phyloP scores from a whole-genome alignment of 35 echinoderm and acorn worm species.

The Amphiura filiformis region DNA sequence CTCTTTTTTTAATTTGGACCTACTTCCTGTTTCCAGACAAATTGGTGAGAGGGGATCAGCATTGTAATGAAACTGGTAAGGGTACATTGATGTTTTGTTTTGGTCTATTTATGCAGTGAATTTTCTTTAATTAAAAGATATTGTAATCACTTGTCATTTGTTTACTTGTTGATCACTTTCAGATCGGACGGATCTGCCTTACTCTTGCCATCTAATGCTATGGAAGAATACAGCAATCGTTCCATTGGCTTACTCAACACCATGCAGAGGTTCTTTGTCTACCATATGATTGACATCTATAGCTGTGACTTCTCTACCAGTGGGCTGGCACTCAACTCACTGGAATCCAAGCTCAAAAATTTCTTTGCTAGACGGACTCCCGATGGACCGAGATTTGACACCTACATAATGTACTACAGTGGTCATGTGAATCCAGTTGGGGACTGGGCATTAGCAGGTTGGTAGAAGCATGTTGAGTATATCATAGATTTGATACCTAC shows the following conservation, averaged over 20 bases:
- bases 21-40: no score
- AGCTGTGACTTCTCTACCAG: slow-evolving; percentile 94
- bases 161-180: no score
- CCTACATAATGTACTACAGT: slow-evolving; percentile 90
- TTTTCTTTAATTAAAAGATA: no score
- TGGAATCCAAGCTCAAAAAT: slow-evolving; percentile 70
- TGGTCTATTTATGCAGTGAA: no score
- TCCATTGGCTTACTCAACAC: slow-evolving; percentile 81
- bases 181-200: slow-evolving; percentile 71
- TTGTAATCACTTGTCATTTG: no score
- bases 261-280: slow-evolving; percentile 80
- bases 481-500: no score
- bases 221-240: slow-evolving; percentile 76
- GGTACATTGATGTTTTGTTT: no score
- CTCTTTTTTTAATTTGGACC: no score
- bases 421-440: slow-evolving; percentile 87
- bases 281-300: slow-evolving; percentile 94
- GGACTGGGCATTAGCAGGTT: slow-evolving; percentile 94
- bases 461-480: no score
- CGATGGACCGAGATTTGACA: slow-evolving; percentile 82
- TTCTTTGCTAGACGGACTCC: slow-evolving; percentile 53
- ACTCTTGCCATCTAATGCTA: slow-evolving; percentile 49
- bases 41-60: no score
- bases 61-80: no score
- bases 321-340: slow-evolving; percentile 47